Conservation (phyloP, 2,888 invertebrate genomes). For the Eupithecia insigniata region DNA sequence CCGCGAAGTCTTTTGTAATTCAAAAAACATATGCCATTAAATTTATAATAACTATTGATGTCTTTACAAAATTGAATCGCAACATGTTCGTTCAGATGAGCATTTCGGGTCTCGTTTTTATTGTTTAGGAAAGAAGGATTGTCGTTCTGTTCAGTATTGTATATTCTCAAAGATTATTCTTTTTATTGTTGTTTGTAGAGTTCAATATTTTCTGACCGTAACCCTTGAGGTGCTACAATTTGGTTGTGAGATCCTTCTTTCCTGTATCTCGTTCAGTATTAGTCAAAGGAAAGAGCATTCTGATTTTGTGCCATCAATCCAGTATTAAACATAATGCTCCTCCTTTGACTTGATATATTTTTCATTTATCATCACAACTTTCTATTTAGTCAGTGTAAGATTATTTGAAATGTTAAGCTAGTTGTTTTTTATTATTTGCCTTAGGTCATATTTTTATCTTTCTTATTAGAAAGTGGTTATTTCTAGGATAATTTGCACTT, state of each 20-base stretch:
- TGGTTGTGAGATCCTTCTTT: constrained; percentile 84
- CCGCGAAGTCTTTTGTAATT: constrained; percentile 41
- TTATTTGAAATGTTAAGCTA: constrained; percentile 79
- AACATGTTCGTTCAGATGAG: constrained; percentile 73
- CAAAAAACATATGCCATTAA: constrained; percentile 40
- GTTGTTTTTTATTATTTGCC: constrained; percentile 80
- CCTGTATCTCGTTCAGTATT: constrained; percentile 79
- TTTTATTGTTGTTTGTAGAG: constrained; percentile 8
- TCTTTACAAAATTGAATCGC: constrained; percentile 62
- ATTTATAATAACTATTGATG: constrained; percentile 56
- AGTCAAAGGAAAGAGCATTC: constrained; percentile 78
- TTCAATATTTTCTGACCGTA: constrained; percentile 62
- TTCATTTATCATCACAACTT: constrained; percentile 80
- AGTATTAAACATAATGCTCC: constrained; percentile 78
- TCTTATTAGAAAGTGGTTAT: constrained; percentile 81
- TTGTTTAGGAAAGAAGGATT: constrained; percentile 76
- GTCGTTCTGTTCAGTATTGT: constrained; percentile 52
- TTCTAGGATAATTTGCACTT: constrained; percentile 80
- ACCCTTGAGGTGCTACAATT: constrained; percentile 73
- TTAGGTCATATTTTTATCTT: constrained; percentile 79
- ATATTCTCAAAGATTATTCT: constrained; percentile 13
- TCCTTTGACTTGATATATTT: constrained; percentile 75
- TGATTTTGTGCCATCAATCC: constrained; percentile 81
- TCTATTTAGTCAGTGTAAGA: constrained; percentile 81
- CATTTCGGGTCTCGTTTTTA: constrained; percentile 68